Conservation (phyloP, 2,888 invertebrate genomes). For the Siphlonurus alternatus region DNA sequence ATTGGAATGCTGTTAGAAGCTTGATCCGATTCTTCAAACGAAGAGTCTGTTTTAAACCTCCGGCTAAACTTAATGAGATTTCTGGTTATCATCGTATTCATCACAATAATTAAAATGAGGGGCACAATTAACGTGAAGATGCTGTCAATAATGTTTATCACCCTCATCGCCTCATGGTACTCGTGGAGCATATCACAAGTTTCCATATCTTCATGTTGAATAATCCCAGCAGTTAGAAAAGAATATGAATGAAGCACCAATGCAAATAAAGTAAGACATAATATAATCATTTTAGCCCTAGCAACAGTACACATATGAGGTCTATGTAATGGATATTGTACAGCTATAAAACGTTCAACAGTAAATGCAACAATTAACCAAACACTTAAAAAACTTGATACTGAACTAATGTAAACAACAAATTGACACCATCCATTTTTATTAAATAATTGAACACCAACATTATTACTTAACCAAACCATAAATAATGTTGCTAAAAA, state of each 20-base stretch:
- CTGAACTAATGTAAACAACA: slow-evolving; percentile 33
- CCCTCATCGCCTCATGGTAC: slow-evolving; percentile 32
- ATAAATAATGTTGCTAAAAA: slow-evolving; percentile 36
- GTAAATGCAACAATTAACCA: slow-evolving; percentile 55
- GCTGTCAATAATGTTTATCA: slow-evolving; percentile 41
- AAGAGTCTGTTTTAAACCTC: slow-evolving; percentile 23
- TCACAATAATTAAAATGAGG: slow-evolving; percentile 38
- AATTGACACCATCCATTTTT: slow-evolving; percentile 39
- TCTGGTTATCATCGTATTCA: slow-evolving; percentile 44
- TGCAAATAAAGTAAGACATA: slow-evolving; percentile 28
- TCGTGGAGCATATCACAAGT: slow-evolving; percentile 33
- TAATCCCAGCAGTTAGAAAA: slow-evolving; percentile 29
- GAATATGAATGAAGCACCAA: slow-evolving; percentile 28
- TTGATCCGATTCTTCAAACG: slow-evolving; percentile 25
- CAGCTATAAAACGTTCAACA: slow-evolving; percentile 48
- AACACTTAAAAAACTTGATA: slow-evolving; percentile 44
- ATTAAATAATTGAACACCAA: slow-evolving; percentile 30
- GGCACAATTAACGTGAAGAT: slow-evolving; percentile 43
- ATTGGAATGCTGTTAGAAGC: slow-evolving; percentile 25
- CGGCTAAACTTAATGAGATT: slow-evolving; percentile 32
- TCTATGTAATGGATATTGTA: slow-evolving; percentile 40
- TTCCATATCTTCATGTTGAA: slow-evolving; percentile 17
- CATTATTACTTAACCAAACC: slow-evolving; percentile 33
- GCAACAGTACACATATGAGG: slow-evolving; percentile 42
- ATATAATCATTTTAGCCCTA: slow-evolving; percentile 36